Conservation (phyloP, 30 jellyfish, hydroid and myxozoan genomes). For the Sanderia malayensis region DNA sequence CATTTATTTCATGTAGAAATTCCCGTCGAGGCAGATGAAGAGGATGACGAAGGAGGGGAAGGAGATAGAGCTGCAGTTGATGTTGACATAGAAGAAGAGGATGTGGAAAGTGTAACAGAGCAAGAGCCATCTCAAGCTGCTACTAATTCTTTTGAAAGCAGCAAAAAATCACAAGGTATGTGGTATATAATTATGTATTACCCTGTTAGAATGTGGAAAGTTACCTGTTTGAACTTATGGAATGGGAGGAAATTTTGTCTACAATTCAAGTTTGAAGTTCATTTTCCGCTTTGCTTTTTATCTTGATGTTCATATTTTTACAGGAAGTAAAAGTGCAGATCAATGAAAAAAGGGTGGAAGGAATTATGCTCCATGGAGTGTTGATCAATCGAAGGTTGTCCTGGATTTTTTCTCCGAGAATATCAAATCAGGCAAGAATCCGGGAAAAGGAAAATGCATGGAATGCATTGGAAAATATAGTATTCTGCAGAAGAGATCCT, state of each 20-base stretch:
- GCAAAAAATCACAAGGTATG: neutral
- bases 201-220: neutral
- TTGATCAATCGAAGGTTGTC: neutral
- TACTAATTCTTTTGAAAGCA: neutral
- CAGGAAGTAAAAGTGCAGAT: neutral
- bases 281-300: neutral
- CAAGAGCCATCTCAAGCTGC: neutral
- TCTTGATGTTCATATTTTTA: neutral
- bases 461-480: neutral
- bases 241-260: neutral
- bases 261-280: neutral
- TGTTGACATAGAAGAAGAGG: too few species aligned
- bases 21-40: neutral
- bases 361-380: neutral
- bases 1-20: neutral
- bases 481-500: neutral
- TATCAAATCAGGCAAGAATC: neutral
- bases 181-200: neutral
- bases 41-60: neutral
- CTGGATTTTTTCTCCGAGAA: neutral
- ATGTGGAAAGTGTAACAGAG: neutral
- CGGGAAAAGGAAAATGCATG: neutral
- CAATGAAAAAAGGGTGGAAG: neutral
- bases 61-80: neutral
- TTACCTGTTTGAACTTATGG: neutral